Base-by-base conservation (phyloP, 2,113 vertebrate species). In the Aplodontia rufa region DNA sequence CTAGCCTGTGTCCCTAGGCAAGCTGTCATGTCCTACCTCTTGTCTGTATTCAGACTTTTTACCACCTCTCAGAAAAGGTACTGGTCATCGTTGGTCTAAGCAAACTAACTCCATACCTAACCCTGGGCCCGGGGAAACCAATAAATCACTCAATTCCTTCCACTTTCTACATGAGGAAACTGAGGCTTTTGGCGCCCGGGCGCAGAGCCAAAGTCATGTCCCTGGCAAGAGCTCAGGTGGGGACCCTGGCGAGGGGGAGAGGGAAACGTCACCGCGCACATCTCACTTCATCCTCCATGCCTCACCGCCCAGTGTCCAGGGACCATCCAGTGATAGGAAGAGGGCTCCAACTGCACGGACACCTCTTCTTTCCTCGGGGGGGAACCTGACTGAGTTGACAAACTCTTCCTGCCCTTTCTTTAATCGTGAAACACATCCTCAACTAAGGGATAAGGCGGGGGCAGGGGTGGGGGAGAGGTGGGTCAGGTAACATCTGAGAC, bases 111-210 rank as follows among this genome's bases (percentile, higher is more conserved):
- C 20, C 1, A 28, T 17, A 78, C 16, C 7, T 6, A 79, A 26
- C 35, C 19, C 40, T 72, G 24, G 3, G 81, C 13, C 19, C 12
- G 42, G 26, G 45, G 9, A 68, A 91, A 85, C 49, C 2, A 81
- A 90, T 28, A 82, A 90, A 74, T 55, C 26, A 14, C n/a, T 30
- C 37, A 66, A 24, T 82, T 64, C 71, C 68, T 83, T 81, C 79
- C 64, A 53, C 71, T 93, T 87, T 71, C 62, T 40, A 90, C 49
- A 75, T 74, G 60, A 92, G 91, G 42, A 89, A 82, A 93, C 14
- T 42, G 74, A 91, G 92, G 84, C n/a, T 93, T 22, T 5, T 3
- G 62, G 60, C 24, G 35, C 40, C 22, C 64, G 30, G 40, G 5
- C 32, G 28, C 71, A 64, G 49, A 64, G 76, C 37, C 72, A 90